These are phyloP conservation scores for Orientallactaga sibirica DNA, from an alignment of 2,797 vertebrate species.

Conservation along the genomic window DNA sequence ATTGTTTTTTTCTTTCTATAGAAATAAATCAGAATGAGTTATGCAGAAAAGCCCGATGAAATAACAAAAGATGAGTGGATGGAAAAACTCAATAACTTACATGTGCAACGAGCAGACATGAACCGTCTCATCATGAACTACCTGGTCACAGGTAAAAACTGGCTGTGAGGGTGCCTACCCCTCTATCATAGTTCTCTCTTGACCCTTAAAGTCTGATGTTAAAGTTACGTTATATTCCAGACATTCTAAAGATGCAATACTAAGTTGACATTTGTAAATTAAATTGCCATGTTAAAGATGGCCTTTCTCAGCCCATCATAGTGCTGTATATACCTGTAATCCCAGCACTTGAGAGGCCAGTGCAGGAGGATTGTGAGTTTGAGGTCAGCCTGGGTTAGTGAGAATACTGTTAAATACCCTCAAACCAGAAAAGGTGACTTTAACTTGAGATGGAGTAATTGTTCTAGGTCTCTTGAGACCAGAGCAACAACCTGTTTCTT, in stretches of 20 bases:
- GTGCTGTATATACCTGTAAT: neutral
- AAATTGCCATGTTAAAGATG: neutral
- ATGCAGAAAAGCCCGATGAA: slow-evolving; percentile 98
- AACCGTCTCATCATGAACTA: slow-evolving; percentile 99
- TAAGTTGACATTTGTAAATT: too few relatives aligned
- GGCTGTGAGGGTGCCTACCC: accelerated
- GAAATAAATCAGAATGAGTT: slow-evolving; percentile 95
- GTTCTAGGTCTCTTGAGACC: neutral
- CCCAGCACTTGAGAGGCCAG: neutral
- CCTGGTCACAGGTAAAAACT: slow-evolving; percentile 94
- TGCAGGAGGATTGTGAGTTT: neutral
- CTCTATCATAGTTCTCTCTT: neutral
- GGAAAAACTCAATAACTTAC: slow-evolving; percentile 99
- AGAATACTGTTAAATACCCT: neutral
- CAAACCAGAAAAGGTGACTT: neutral
- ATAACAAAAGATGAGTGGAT: slow-evolving; percentile 99
- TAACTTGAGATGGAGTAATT: neutral
- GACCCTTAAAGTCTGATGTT: too few relatives aligned
- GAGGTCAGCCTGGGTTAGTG: neutral
- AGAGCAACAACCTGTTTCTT: neutral
- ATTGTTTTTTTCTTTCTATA: slow-evolving; percentile 62
- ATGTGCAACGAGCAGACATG: slow-evolving; percentile 99
- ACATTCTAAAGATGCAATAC: neutral
- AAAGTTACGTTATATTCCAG: neutral
- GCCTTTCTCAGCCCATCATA: neutral